Evolutionary conservation across 2,797 vertebrate species (phyloP).

Genomic region (Monodelphis domestica): DNA sequence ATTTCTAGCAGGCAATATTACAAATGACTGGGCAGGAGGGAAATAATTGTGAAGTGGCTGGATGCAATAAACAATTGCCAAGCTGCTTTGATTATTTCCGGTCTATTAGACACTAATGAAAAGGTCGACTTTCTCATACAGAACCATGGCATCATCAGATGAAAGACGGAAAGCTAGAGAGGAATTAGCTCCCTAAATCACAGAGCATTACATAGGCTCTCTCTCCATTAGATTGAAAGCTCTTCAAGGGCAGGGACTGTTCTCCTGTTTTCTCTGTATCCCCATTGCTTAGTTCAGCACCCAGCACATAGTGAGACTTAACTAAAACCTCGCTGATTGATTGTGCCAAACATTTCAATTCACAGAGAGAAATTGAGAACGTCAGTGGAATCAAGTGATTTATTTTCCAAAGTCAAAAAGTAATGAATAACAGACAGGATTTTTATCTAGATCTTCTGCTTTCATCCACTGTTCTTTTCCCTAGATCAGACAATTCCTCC

Average conservation of each 20-base stretch:
- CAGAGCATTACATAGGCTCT: neutral
- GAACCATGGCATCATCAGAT: neutral
- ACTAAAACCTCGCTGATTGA: neutral
- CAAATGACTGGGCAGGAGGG: constrained; percentile 24
- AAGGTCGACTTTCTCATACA: neutral
- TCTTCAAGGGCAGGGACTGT: neutral
- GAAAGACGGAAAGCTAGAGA: neutral
- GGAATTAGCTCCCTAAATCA: neutral
- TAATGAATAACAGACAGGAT: neutral
- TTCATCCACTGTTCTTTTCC: neutral
- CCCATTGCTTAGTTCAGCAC: neutral
- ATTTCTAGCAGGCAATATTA: neutral
- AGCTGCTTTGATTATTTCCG: constrained; percentile 2
- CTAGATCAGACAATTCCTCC: neutral
- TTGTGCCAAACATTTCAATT: neutral
- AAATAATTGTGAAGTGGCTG: neutral
- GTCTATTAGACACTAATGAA: neutral
- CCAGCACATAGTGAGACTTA: neutral
- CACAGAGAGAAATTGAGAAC: neutral
- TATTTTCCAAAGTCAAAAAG: neutral
- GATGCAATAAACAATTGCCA: neutral
- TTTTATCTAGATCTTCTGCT: neutral
- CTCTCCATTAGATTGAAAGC: neutral
- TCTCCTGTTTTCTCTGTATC: neutral
- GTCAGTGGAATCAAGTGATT: neutral